Base-by-base conservation (phyloP, 2,797 vertebrate genomes). In the Micropoecilia bifurca region DNA sequence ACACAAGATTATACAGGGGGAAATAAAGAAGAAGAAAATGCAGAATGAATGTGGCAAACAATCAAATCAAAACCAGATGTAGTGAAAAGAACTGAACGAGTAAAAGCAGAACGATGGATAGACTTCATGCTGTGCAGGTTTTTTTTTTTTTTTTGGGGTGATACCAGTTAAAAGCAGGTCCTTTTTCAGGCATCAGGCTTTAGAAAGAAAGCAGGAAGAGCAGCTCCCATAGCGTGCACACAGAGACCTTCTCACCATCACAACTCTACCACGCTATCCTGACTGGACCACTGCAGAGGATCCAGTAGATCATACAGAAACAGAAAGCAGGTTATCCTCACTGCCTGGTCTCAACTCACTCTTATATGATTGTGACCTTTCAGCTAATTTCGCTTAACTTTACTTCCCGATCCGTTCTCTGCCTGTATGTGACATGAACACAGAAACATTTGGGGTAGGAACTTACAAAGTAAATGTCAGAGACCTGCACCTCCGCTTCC, bases 381-480 rank as follows among this genome's bases (percentile, higher is more conserved):
- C 45, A 57, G 13, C 50, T 73, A 18, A 16, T 76, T 76, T 33
- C 55, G 36, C 8, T 81, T 77, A 10, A 14, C 41, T 76, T 80
- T 10, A 74, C 18, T 12, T 25, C 36, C 6, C 30, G 46, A 14
- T 12, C 59, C 5, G 30, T 55, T 66, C 76, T 0, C 13, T 30
- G 16, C 63, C 55, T 30, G 14, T 61, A 28, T 33, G 20, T 30
- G 50, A 28, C 43, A 3, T 59, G 45, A 22, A 71, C 18, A 50
- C 1, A 12, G 53, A 75, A 71, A 63, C 39, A 4, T 2, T 0
- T 6, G 74, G 3, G 30, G 57, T 2, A 0, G 3, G 39, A 28
- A 97, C 98, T 99, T 97, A 99, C 98, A 92, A 99, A 99, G 93
- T 99, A 99, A 90, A 99, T 98, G 94, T 99, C 98, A 0, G 97